Conservation (phyloP, 2,888 invertebrate species). For the Lasioglossum oenotherae region DNA sequence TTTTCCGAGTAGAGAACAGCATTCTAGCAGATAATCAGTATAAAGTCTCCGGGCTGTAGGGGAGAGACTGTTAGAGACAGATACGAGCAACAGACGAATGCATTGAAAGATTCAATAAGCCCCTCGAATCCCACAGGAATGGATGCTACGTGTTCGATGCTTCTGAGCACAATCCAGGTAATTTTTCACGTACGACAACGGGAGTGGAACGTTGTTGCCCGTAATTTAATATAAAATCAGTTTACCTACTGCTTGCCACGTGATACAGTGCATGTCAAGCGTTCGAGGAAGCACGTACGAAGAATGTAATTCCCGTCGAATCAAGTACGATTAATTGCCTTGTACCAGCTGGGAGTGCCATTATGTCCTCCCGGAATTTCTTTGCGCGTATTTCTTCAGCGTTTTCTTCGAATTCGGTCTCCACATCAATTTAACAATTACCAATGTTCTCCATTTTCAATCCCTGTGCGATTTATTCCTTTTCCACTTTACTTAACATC, state of each 20-base stretch:
- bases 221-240: constrained; percentile 63
- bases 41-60: constrained; percentile 25
- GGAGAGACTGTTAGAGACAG: constrained; percentile 42
- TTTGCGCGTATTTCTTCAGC: neutral
- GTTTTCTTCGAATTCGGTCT: neutral
- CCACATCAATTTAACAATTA: neutral
- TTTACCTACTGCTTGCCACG: constrained; percentile 28
- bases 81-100: constrained; percentile 50
- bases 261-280: constrained; percentile 28
- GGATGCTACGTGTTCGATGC: constrained; percentile 60
- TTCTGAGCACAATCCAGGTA: constrained; percentile 61
- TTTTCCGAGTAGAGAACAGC: constrained; percentile 28
- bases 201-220: constrained; percentile 39
- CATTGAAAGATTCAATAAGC: constrained; percentile 68
- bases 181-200: constrained; percentile 64
- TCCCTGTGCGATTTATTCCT: neutral
- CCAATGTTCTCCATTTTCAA: neutral
- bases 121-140: constrained; percentile 59
- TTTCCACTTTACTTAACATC: neutral
- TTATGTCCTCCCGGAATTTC: neutral
- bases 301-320: neutral
- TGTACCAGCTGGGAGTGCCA: neutral
- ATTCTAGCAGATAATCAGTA: constrained; percentile 50
- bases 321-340: constrained; percentile 14
- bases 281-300: neutral